Percentiles rank a stretch among this genome's conserved stretches.
Conservation (phyloP, 37 sponge, comb jelly and placozoan genomes). For the Axinella damicornis region DNA sequence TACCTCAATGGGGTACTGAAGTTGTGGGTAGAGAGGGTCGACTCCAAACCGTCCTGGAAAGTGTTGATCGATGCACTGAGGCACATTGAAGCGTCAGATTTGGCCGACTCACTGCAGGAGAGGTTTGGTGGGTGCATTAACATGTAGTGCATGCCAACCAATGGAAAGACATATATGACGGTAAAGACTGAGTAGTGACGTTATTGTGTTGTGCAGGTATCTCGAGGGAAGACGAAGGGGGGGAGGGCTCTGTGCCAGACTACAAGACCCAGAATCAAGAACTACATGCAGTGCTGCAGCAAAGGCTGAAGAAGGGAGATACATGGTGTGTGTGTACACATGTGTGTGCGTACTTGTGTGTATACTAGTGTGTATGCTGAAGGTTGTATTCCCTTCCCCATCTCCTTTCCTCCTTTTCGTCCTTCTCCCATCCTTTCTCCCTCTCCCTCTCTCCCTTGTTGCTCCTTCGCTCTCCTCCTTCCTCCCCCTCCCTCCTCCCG, state of each 20-base stretch:
- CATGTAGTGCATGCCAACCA: not conserved
- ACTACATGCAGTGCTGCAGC: slow-evolving; percentile 45
- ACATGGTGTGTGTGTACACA: no score
- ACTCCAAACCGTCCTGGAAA: slow-evolving; percentile 1
- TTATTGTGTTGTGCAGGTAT: not conserved
- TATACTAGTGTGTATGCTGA: not conserved
- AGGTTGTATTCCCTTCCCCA: no score
- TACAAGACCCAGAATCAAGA: slow-evolving; percentile 15
- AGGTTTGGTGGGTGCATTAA: not conserved
- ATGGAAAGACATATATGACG: not conserved
- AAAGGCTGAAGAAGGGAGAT: slow-evolving; percentile 61
- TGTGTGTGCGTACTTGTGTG: no score
- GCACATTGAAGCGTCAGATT: not conserved
- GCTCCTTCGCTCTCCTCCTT: no score
- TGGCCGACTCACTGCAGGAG: slow-evolving; percentile 8
- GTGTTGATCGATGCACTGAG: not conserved
- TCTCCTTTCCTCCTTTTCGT: no score
- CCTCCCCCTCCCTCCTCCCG: no score
- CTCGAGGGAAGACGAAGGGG: not conserved
- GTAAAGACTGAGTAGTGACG: not conserved
- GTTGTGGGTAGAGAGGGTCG: not conserved
- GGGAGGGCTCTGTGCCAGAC: not conserved
- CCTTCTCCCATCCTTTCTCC: no score
- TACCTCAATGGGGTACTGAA: not conserved
- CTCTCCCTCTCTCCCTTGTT: no score